Conservation (phyloP, 1,140 invertebrate genomes). For the Zaprionus africanus region DNA sequence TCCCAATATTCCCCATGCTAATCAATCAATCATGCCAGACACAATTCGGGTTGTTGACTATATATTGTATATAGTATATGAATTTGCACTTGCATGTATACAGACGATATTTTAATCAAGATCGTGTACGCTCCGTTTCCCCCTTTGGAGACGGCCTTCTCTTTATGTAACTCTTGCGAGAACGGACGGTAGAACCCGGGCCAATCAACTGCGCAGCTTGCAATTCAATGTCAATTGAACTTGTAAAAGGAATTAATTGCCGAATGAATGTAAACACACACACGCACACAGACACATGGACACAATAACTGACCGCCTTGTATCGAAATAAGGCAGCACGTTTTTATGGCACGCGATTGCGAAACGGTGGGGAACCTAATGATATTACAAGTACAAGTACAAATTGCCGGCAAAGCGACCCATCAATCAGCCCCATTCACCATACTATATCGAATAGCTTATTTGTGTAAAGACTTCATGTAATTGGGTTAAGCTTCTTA, state of each 20-base stretch:
- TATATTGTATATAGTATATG: not conserved
- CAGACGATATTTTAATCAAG: conserved; percentile 29
- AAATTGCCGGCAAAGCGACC: not conserved
- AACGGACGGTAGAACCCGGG: conserved; percentile 22
- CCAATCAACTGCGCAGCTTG: conserved; percentile 56
- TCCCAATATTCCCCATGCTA: conserved; percentile 41
- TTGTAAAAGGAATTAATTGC: conserved; percentile 71
- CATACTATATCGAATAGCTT: not conserved
- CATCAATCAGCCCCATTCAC: conserved; percentile 3
- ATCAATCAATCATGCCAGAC: conserved; percentile 38
- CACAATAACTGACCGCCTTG: conserved; percentile 47
- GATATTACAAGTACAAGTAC: not conserved
- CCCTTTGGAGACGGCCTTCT: not conserved
- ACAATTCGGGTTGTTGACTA: conserved; percentile 11
- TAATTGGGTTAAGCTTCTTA: not conserved
- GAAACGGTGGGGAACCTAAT: conserved; percentile 5
- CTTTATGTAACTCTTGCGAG: conserved; percentile 45
- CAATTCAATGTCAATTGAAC: conserved; percentile 77
- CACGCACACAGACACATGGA: not conserved
- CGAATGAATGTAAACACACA: conserved; percentile 53
- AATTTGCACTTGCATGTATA: conserved; percentile 3
- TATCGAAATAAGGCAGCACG: conserved; percentile 46
- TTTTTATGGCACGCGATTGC: conserved; percentile 60
- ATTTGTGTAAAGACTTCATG: not conserved
- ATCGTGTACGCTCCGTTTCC: conserved; percentile 13